A percentile compares a stretch with the other conserved stretches of the same genome.
These are phyloP conservation scores for Tamias sibiricus DNA, from an alignment of 2,113 vertebrate genomes.

Conservation along the genomic window DNA sequence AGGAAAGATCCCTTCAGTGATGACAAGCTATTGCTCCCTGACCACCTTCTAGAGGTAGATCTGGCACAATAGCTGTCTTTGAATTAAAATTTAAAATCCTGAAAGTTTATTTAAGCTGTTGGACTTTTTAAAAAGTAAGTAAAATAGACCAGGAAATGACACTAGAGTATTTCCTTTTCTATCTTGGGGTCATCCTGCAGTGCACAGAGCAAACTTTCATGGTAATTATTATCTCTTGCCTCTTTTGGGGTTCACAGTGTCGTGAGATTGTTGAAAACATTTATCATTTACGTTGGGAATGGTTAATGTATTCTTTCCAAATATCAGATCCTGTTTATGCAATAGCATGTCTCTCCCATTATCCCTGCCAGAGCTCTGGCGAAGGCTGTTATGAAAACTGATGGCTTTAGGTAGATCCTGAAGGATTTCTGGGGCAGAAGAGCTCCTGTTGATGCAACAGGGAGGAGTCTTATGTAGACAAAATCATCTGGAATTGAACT, in stretches of 20 bases:
- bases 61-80: neutral
- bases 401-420: slow-evolving; percentile 49
- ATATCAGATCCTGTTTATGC: slow-evolving; percentile 62
- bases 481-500: slow-evolving; percentile 34
- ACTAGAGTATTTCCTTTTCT: neutral
- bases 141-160: too few relatives aligned
- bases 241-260: slow-evolving; percentile 8
- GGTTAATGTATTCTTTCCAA: slow-evolving; percentile 68
- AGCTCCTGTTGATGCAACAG: slow-evolving; percentile 48
- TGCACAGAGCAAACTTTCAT: neutral
- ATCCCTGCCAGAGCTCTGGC: slow-evolving; percentile 17
- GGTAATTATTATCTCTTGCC: neutral
- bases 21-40: too few relatives aligned
- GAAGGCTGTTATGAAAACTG: slow-evolving; percentile 27
- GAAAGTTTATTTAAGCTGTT: neutral
- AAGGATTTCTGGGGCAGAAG: slow-evolving; percentile 24
- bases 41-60: neutral
- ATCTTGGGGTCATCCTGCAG: neutral
- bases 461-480: neutral
- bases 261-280: slow-evolving; percentile 10
- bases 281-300: slow-evolving; percentile 61
- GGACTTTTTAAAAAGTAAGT: neutral
- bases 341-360: slow-evolving; percentile 51
- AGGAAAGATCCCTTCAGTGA: too few relatives aligned
- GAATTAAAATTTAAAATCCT: neutral